These are phyloP conservation scores for Jordanella pulchra DNA, from an alignment of 2,797 vertebrate genomes.

Conservation along the genomic window DNA sequence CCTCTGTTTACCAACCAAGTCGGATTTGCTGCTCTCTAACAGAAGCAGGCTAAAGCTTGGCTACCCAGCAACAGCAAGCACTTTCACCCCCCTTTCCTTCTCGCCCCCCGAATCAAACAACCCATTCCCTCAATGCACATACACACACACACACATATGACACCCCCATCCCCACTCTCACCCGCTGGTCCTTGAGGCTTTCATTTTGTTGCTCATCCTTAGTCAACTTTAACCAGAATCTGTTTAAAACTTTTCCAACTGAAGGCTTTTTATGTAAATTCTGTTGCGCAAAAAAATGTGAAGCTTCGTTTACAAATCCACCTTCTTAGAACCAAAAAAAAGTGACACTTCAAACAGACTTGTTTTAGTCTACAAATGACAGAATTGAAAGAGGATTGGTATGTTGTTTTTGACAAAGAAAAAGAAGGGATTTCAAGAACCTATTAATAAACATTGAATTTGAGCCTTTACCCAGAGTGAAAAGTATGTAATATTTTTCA, in stretches of 20 bases:
- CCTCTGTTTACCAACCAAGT: conserved; percentile 85
- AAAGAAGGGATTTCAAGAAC: conserved; percentile 67
- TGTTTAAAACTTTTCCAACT: conserved; percentile 79
- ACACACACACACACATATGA: conserved; percentile 9
- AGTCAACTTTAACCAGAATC: conserved; percentile 79
- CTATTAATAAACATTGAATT: conserved; percentile 71
- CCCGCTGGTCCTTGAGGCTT: conserved; percentile 72
- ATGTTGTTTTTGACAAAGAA: conserved; percentile 68
- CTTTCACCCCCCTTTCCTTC: conserved; percentile 50
- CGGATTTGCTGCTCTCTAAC: conserved; percentile 80
- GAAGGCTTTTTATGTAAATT: conserved; percentile 84
- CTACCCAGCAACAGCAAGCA: conserved; percentile 75
- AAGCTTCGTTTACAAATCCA: conserved; percentile 75
- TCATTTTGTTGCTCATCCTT: conserved; percentile 80
- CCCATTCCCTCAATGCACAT: conserved; percentile 18
- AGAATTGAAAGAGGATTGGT: conserved; percentile 67
- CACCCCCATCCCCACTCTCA: conserved; percentile 44
- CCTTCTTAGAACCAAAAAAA: conserved; percentile 58
- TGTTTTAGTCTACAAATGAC: conserved; percentile 76
- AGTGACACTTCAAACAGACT: conserved; percentile 80
- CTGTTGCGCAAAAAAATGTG: conserved; percentile 64
- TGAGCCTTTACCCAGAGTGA: conserved; percentile 20
- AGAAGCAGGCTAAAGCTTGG: conserved; percentile 80
- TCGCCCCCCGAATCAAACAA: conserved; percentile 50
- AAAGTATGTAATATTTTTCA: conserved; percentile 29